Evolutionary conservation across 2,888 invertebrate genomes (phyloP).

Genomic region (Cephonodes hylas): DNA sequence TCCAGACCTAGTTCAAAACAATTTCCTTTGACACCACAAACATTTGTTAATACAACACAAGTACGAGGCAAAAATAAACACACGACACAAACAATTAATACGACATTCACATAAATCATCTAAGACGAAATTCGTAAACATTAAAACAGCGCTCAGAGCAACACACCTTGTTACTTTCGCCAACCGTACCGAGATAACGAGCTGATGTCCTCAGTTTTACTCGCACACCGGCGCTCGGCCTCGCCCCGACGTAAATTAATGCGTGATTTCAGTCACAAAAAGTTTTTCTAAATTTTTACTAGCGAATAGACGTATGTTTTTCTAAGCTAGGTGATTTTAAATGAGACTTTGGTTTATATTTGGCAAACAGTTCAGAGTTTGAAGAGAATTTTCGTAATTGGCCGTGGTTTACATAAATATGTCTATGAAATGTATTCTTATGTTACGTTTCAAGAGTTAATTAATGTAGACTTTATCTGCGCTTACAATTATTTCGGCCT

Average conservation of each 20-base stretch:
- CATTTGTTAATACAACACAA: background rate
- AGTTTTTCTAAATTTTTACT: background rate
- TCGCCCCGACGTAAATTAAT: background rate
- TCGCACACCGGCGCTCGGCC: background rate
- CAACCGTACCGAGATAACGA: conserved; percentile 40
- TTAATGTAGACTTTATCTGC: no score
- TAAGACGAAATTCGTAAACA: background rate
- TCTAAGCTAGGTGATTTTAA: background rate
- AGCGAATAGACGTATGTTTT: background rate
- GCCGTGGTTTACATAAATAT: no score
- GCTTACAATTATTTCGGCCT: no score
- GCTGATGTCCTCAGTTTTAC: conserved; percentile 24
- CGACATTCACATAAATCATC: background rate
- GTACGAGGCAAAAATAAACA: background rate
- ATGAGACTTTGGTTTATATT: background rate
- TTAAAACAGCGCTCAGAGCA: background rate
- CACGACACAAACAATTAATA: background rate
- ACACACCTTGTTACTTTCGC: conserved; percentile 33
- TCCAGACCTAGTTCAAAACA: no score
- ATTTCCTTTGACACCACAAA: no score
- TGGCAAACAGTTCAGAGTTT: no score
- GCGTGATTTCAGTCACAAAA: background rate
- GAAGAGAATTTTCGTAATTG: no score
- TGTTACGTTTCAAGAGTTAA: no score
- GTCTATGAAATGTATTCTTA: no score